Evolutionary conservation across 2,888 invertebrate species (phyloP).

Genomic region (Drosophila nr. perissopoda): DNA sequence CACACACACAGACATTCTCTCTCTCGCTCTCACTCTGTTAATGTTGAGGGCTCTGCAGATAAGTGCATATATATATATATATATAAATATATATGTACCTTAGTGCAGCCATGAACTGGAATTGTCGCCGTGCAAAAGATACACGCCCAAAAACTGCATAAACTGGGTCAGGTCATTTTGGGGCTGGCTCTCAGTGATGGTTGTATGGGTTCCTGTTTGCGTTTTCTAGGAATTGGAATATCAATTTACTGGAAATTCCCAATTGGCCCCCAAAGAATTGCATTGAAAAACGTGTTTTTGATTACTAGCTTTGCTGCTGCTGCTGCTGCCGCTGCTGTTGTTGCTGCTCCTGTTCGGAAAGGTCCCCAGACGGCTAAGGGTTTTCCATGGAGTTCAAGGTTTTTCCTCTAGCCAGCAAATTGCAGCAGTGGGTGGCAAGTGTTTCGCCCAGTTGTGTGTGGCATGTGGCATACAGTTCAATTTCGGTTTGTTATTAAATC

Average conservation of each 20-base stretch:
- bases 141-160: constrained; percentile 76
- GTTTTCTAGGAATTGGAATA: constrained; percentile 54
- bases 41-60: constrained; percentile 17
- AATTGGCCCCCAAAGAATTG: constrained; percentile 51
- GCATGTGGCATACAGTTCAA: constrained; percentile 33
- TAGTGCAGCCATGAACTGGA: constrained; percentile 77
- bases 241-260: constrained; percentile 71
- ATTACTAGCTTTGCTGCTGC: constrained; percentile 37
- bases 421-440: constrained; percentile 18
- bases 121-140: constrained; percentile 60
- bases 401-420: constrained; percentile 42
- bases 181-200: neutral
- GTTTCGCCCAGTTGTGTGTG: constrained; percentile 10
- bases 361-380: constrained; percentile 33
- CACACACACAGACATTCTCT: neutral
- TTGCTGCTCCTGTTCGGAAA: constrained; percentile 1
- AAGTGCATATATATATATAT: constrained; percentile 2
- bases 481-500: constrained; percentile 52
- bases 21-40: constrained; percentile 22
- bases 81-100: neutral
- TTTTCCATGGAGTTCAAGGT: constrained; percentile 70
- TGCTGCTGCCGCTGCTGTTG: neutral
- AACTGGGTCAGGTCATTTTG: constrained; percentile 77
- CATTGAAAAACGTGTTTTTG: constrained; percentile 68
- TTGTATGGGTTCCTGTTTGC: neutral